Base-by-base conservation (phyloP, 1,140 invertebrate genomes). In the Brachionus calyciflorus region DNA sequence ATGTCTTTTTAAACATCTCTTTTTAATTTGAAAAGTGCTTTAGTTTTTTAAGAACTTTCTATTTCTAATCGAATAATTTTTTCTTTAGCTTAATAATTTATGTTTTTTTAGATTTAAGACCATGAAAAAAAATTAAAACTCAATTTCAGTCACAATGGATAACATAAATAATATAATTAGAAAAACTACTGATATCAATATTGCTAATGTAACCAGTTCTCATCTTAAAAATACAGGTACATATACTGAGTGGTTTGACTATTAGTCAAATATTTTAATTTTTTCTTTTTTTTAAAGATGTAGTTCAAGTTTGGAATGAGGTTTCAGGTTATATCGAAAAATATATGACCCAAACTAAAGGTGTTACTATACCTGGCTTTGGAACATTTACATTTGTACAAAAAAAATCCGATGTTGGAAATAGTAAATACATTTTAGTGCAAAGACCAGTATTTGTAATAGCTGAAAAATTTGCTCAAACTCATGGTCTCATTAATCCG, bases 371-470 rank as follows among this genome's bases (percentile, higher is more conserved):
- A 33, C 79, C 80, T 33, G 80, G 80, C 7, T 78, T 85, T 30
- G 84, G 83, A 9, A 83, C 81, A 14, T 85, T 85, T 78, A 81
- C 82, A 41, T 83, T 85, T 73, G 80, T 80, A 19, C 83, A 85
- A 76, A 82, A 82, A 69, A 82, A 82, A 53, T 69, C 83, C 24
- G 84, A 85, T 78, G 79, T 84, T 14, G 83, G 83, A 6, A 82
- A 84, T 69, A 84, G 83, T 69, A 84, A 82, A 75, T 84, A 81
- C 79, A 77, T 84, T 37, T 75, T 84, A 24, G 80, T 84, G 28
- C 83, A 84, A 76, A 70, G 84, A 70, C 84, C 84, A 33, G 81
- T 85, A 37, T 85, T 85, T 78, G 80, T 82, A 30, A 78, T 85
- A 28, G 83, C 83, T 21, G 84, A 85, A 65, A 83, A 83, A 63